Base-by-base conservation (phyloP, 1,140 invertebrate genomes). In the Pseudoatta argentina region DNA sequence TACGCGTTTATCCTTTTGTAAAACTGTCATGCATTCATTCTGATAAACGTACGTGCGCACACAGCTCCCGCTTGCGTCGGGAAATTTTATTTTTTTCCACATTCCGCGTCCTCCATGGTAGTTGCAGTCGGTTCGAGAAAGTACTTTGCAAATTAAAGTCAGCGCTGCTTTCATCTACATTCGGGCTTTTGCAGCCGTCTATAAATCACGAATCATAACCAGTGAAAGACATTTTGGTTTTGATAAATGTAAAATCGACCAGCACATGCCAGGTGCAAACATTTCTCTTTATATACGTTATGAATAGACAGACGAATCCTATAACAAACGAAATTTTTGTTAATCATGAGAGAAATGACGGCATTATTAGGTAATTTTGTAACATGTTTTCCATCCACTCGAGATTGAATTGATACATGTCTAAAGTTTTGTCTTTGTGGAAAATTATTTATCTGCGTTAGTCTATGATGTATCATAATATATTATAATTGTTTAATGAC, bases 121-220 rank as follows among this genome's bases (percentile, higher is more conserved):
- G 10, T 34, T 69, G 44, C 24, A n/a, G 48, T 16, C 24, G 57
- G 67, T 48, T 57, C 79, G 57, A 18, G 16, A 6, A 30, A 61
- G 69, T 83, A 75, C 55, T 73, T 75, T 34, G 57, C 21, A 30
- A 61, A 83, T 83, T 83, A 83, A 24, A 75, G 53, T 48, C 44
- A 44, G 21, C 79, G 18, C 0, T 10, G 18, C 53, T 59, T 82
- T 73, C 30, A 34, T 34, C 53, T 51, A 55, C 67, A 24, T n/a
- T n/a, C 53, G 18, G 53, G 59, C 61, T 67, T 67, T 67, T 66
- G 76, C 61, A 59, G 24, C 53, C 18, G 12, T 82, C 3, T 55
- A 30, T 69, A 57, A 69, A 51, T 51, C 48, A 51, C 5, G 14
- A 44, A 81, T 81, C 21, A 24, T 69, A 34, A 71, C 7, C 24